These are phyloP conservation scores for Microtus pennsylvanicus DNA, from an alignment of 2,113 vertebrate species.

Conservation along the genomic window DNA sequence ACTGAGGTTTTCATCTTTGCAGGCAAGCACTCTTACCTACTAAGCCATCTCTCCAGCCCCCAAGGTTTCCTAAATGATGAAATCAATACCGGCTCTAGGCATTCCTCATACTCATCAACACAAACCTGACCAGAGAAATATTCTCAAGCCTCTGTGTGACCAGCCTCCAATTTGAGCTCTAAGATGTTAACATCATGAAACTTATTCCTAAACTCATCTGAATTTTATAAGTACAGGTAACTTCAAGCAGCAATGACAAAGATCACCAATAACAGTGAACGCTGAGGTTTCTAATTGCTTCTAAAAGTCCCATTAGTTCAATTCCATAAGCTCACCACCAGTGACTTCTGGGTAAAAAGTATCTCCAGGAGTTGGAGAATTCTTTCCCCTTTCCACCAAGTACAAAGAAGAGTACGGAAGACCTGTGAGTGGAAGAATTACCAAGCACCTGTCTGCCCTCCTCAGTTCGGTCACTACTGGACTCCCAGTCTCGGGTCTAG, in stretches of 20 bases:
- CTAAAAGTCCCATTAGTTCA: neutral
- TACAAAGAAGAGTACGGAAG: conserved; percentile 42
- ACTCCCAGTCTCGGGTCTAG: conserved; percentile 7
- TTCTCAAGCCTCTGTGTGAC: conserved; percentile 20
- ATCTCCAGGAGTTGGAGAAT: neutral
- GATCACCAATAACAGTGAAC: neutral
- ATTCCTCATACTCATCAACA: conserved; percentile 43
- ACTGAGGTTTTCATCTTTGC: neutral
- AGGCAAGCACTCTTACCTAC: neutral
- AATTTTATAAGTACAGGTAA: neutral
- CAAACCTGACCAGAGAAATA: conserved; percentile 22
- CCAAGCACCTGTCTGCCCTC: neutral
- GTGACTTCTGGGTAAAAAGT: conserved; percentile 2
- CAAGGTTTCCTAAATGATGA: conserved; percentile 33
- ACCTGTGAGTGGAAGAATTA: neutral
- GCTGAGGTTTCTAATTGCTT: neutral
- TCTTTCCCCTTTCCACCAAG: neutral
- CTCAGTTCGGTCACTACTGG: neutral
- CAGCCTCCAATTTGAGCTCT: neutral
- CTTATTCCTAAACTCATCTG: conserved; percentile 15
- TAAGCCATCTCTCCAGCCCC: neutral
- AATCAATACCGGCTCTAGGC: conserved; percentile 37
- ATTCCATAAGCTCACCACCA: neutral
- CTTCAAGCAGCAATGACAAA: neutral
- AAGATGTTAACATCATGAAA: conserved; percentile 12